Evolutionary conservation across 2,888 invertebrate genomes (phyloP), one percentile per base, ranked within the genome.

Genomic region (Falcaria lacertinaria): DNA sequence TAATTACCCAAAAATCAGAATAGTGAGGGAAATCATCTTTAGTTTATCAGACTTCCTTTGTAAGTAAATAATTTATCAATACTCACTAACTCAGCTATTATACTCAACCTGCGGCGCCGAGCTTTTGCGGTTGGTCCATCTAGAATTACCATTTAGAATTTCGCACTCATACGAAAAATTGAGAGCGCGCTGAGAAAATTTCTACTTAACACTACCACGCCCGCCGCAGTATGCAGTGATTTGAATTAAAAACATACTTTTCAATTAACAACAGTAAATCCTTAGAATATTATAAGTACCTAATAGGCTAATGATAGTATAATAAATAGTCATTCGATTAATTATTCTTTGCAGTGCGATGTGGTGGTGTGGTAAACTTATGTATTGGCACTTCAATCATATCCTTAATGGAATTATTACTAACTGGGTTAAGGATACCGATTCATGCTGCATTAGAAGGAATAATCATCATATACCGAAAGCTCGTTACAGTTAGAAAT

Each of bases 31-130:
- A 59, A 90, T 93, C 1, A 89, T 94, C 39, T 94, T 94, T 68
- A 93, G 93, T 49, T 91, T 93, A 57, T 90, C 92, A 3, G 94
- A 95, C 73, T 90, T 95, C 33, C 70, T 95, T 57, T 91, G 95
- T 94, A 80, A 80, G 87, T 79, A 56, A 14, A 34, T 46, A 32
- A 36, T 22, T 16, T 7, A 22, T 38, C n/a, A n/a, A n/a, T 34
- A 6, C 16, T 6, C n/a, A 0, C 11, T 36, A 19, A 16, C 13
- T 34, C 19, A 22, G 6, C 22, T 22, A n/a, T n/a, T n/a, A n/a
- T n/a, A n/a, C n/a, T n/a, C n/a, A n/a, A n/a, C n/a, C n/a, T n/a
- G n/a, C n/a, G n/a, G n/a, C n/a, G n/a, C n/a, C n/a, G n/a, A n/a
- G n/a, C n/a, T n/a, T n/a, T n/a, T n/a, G n/a, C n/a, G n/a, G n/a